phyloP scores from a whole-genome alignment of 2,888 invertebrate species.

The Caenorhabditis plicata region DNA sequence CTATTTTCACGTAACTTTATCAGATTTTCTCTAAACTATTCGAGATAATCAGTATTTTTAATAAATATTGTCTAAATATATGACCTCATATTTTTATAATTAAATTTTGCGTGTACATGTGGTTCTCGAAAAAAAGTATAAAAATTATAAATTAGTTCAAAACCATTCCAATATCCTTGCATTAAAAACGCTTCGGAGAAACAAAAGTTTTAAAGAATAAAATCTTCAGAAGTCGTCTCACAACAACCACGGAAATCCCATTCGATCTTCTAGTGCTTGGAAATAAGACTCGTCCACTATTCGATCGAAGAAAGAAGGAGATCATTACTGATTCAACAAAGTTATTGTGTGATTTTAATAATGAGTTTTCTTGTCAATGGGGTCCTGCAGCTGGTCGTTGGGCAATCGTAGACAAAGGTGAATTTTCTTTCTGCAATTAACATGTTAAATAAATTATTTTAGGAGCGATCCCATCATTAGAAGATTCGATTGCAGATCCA shows the following conservation, averaged over 20 bases:
- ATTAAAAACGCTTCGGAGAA: too few species aligned
- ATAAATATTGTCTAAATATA: too few species aligned
- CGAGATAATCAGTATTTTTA: too few species aligned
- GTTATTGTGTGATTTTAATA: constrained; percentile 59
- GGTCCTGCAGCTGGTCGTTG: constrained; percentile 61
- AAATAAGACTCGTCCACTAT: constrained; percentile 55
- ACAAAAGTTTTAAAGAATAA: too few species aligned
- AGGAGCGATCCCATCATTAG: constrained; percentile 62
- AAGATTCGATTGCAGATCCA: constrained; percentile 39
- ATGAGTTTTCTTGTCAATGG: constrained; percentile 61
- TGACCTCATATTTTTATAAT: too few species aligned
- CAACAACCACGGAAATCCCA: constrained; percentile 39
- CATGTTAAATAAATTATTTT: constrained; percentile 4
- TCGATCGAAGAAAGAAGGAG: constrained; percentile 53
- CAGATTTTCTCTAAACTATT: too few species aligned
- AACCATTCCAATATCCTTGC: too few species aligned
- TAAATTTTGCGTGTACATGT: too few species aligned
- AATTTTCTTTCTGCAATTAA: background rate
- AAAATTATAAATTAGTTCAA: too few species aligned
- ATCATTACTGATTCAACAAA: constrained; percentile 52
- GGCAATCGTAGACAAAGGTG: constrained; percentile 59
- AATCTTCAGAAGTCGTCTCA: too few species aligned
- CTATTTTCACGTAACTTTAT: too few species aligned
- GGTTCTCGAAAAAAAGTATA: too few species aligned
- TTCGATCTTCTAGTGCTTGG: constrained; percentile 59